phyloP scores from a whole-genome alignment of 2,113 vertebrate species.

The Gyps fulvus region DNA sequence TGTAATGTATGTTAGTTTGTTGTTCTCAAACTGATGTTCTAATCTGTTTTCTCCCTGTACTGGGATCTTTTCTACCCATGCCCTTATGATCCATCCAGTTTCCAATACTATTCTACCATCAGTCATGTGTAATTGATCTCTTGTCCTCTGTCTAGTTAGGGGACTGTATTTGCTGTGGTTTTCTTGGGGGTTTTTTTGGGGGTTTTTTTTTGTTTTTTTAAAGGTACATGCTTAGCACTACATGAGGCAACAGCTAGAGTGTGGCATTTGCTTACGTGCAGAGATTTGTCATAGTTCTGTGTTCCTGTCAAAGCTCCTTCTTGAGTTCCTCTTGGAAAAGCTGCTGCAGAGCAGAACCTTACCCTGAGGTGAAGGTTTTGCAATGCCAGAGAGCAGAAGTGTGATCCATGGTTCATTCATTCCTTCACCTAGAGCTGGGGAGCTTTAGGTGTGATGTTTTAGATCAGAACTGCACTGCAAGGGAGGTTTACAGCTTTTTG shows the following conservation, averaged over 20 bases:
- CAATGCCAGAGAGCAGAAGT: neutral
- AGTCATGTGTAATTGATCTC: neutral
- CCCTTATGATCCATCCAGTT: neutral
- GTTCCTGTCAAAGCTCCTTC: neutral
- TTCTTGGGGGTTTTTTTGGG: too few relatives aligned
- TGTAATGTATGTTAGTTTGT: neutral
- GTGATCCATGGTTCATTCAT: neutral
- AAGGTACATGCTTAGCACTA: neutral
- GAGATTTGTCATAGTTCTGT: neutral
- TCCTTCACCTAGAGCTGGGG: neutral
- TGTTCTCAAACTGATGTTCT: neutral
- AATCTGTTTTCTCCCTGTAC: neutral
- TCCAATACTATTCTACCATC: neutral
- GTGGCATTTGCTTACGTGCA: neutral
- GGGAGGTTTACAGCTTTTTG: neutral
- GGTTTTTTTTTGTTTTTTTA: too few relatives aligned
- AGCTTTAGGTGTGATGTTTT: neutral
- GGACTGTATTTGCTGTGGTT: neutral
- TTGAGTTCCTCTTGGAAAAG: neutral
- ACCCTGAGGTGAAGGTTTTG: neutral
- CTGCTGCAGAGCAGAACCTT: neutral
- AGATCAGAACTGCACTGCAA: neutral
- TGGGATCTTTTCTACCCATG: neutral
- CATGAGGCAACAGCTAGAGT: neutral
- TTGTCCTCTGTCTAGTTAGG: neutral